Percentiles rank a stretch among this genome's conserved stretches.
These are phyloP conservation scores for Platycheirus rosarum DNA, from an alignment of 2,888 invertebrate species.

Conservation along the genomic window DNA sequence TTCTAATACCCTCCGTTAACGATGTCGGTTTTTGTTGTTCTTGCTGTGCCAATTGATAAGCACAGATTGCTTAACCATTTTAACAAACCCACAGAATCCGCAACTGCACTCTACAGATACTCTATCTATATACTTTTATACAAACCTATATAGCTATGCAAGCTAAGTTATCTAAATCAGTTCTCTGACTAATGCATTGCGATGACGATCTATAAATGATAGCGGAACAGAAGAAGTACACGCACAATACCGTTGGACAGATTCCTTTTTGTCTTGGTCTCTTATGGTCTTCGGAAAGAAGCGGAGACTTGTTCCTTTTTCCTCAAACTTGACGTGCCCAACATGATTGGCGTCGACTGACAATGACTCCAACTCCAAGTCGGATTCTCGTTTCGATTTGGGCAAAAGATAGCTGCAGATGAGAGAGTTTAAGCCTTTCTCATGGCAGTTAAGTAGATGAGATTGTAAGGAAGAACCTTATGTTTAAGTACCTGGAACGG, in stretches of 20 bases:
- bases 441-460: conserved; percentile 52
- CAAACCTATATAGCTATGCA: neutral
- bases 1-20: conserved; percentile 65
- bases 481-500: conserved; percentile 2
- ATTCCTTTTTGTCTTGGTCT: conserved; percentile 50
- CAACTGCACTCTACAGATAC: conserved; percentile 42
- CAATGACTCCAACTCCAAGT: too few relatives aligned
- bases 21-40: conserved; percentile 53
- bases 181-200: conserved; percentile 70
- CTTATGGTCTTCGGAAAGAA: neutral
- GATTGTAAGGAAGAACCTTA: conserved; percentile 36
- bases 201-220: conserved; percentile 71
- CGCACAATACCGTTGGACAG: conserved; percentile 72
- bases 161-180: conserved; percentile 69
- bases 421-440: conserved; percentile 70
- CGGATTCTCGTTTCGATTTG: conserved; percentile 41
- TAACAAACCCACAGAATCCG: conserved; percentile 26
- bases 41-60: conserved; percentile 71
- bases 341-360: conserved; percentile 59
- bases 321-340: conserved; percentile 57
- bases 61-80: conserved; percentile 60
- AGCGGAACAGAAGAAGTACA: conserved; percentile 70
- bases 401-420: conserved; percentile 53
- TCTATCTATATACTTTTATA: neutral
- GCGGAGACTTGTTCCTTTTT: conserved; percentile 24